A percentile compares a stretch with the other conserved stretches of the same genome.
These are phyloP conservation scores for Sebastes fasciatus DNA, from an alignment of 2,113 vertebrate species.

Conservation along the genomic window DNA sequence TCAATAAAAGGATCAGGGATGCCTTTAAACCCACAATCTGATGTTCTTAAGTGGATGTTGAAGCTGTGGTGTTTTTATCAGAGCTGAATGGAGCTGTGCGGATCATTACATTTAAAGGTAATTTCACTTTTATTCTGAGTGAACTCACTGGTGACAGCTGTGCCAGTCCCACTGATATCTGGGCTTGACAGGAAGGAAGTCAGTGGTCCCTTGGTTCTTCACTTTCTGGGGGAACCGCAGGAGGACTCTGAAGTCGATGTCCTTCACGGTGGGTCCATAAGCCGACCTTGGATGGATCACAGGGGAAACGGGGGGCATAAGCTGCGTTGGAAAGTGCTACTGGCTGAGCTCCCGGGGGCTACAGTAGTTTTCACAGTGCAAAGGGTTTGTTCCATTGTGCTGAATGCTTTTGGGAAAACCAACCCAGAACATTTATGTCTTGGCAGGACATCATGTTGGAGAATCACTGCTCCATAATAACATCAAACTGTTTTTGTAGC, in stretches of 20 bases:
- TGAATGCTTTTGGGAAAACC: conserved; percentile 72
- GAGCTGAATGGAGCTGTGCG: neutral
- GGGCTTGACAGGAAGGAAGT: conserved; percentile 88
- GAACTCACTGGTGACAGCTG: conserved; percentile 90
- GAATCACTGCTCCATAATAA: conserved; percentile 44
- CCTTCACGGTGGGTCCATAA: conserved; percentile 79
- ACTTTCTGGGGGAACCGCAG: conserved; percentile 89
- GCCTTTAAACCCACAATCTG: neutral
- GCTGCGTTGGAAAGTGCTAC: conserved; percentile 47
- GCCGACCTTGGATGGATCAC: conserved; percentile 82
- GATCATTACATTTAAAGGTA: neutral
- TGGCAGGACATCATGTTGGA: conserved; percentile 68
- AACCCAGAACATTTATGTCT: conserved; percentile 72
- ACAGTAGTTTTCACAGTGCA: conserved; percentile 40
- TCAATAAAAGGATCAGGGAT: neutral
- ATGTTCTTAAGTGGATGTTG: conserved; percentile 7
- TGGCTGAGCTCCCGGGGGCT: conserved; percentile 41
- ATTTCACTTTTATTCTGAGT: neutral
- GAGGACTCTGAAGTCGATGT: conserved; percentile 86
- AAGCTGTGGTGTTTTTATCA: conserved; percentile 18
- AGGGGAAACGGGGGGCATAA: conserved; percentile 45
- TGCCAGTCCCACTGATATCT: conserved; percentile 90
- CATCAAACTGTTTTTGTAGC: conserved; percentile 48
- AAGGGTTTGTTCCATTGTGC: conserved; percentile 71
- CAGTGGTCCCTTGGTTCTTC: conserved; percentile 86